These are phyloP conservation scores for Lysiphlebus fabarum DNA, from an alignment of 1,140 invertebrate genomes.

Conservation along the genomic window DNA sequence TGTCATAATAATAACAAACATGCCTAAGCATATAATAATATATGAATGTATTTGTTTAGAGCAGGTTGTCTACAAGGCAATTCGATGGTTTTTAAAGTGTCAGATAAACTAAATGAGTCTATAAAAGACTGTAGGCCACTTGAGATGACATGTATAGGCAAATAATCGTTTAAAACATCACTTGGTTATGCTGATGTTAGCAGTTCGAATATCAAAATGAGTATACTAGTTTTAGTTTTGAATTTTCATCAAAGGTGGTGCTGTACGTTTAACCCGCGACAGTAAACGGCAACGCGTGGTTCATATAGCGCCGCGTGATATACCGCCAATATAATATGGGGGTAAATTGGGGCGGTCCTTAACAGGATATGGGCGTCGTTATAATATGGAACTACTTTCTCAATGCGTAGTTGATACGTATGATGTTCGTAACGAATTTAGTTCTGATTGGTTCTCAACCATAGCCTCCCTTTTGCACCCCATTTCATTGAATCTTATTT, in stretches of 20 bases:
- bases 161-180: slow-evolving; percentile 31
- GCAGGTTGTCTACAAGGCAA: no score
- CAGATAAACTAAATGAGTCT: slow-evolving; percentile 4
- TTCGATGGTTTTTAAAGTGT: not conserved
- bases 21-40: no score
- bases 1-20: no score
- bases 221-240: slow-evolving; percentile 47
- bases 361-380: slow-evolving; percentile 47
- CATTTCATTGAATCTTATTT: slow-evolving; percentile 31
- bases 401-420: slow-evolving; percentile 45
- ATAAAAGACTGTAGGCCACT: slow-evolving; percentile 12
- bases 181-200: slow-evolving; percentile 43
- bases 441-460: slow-evolving; percentile 57
- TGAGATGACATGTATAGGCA: slow-evolving; percentile 24
- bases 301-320: slow-evolving; percentile 14
- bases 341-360: slow-evolving; percentile 41
- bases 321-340: slow-evolving; percentile 26
- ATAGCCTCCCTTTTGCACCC: slow-evolving; percentile 48
- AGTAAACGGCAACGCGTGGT: slow-evolving; percentile 25
- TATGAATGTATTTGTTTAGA: no score
- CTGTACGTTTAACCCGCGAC: slow-evolving; percentile 33
- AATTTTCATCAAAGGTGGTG: slow-evolving; percentile 45
- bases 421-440: slow-evolving; percentile 55
- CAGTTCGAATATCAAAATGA: slow-evolving; percentile 53
- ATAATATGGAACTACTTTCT: slow-evolving; percentile 45